Evolutionary conservation across 2,888 invertebrate species (phyloP).

Genomic region (Coleophora flavipennella): DNA sequence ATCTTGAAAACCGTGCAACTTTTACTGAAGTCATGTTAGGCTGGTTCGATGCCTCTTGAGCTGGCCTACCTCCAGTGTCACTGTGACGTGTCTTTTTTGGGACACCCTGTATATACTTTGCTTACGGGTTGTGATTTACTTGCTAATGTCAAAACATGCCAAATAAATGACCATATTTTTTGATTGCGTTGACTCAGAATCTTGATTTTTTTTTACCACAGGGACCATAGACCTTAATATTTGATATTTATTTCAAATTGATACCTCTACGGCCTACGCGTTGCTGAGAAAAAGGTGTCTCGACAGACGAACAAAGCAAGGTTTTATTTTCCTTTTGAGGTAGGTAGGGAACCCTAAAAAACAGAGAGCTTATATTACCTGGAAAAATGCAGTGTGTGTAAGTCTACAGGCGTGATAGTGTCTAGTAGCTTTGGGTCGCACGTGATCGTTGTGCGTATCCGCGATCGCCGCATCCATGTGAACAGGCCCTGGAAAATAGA

Average conservation of each 20-base stretch:
- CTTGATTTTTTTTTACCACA: no score
- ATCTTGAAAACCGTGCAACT: slow-evolving; percentile 2
- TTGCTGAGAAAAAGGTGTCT: no score
- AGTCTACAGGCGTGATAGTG: slow-evolving; percentile 77
- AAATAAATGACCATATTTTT: no score
- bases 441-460: slow-evolving; percentile 90
- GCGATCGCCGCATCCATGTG: slow-evolving; percentile 88
- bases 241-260: no score
- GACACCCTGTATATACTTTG: neutral
- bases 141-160: no score
- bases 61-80: neutral
- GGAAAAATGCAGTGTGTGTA: slow-evolving; percentile 78
- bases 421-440: slow-evolving; percentile 70
- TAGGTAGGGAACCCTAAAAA: no score
- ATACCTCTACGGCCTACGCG: no score
- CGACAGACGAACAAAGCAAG: no score
- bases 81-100: neutral
- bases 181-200: no score
- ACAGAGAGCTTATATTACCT: slow-evolving; percentile 38
- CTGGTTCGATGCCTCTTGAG: neutral
- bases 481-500: slow-evolving; percentile 88
- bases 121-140: no score
- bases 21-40: slow-evolving; percentile 3
- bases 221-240: no score
- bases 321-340: no score